Percentiles rank a stretch among this genome's conserved stretches.
These are phyloP conservation scores for Antechinus flavipes DNA, from an alignment of 2,113 vertebrate genomes.

Conservation along the genomic window DNA sequence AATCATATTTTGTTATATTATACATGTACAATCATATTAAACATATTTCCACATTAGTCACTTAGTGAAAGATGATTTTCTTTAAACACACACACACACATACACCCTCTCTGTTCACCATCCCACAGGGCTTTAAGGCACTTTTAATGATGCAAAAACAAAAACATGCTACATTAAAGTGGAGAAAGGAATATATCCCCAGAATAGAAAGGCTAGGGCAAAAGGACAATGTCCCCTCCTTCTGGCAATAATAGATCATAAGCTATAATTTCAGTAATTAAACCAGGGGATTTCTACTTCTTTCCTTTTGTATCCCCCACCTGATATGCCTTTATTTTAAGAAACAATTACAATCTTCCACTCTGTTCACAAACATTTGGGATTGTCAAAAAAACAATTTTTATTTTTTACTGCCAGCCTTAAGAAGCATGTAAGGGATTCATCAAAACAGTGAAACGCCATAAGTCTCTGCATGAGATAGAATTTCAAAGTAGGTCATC, in stretches of 20 bases:
- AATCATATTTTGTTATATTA: too few relatives aligned
- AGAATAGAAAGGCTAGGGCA: not conserved
- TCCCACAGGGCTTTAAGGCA: not conserved
- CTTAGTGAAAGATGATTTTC: too few relatives aligned
- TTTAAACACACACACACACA: not conserved
- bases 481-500: constrained; percentile 83
- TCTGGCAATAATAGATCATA: not conserved
- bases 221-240: not conserved
- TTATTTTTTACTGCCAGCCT: constrained; percentile 29
- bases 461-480: constrained; percentile 75
- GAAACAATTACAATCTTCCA: constrained; percentile 32
- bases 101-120: not conserved
- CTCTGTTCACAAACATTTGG: not conserved
- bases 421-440: constrained; percentile 35
- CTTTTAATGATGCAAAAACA: not conserved
- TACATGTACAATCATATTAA: too few relatives aligned
- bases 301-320: not conserved
- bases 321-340: not conserved
- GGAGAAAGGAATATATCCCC: not conserved
- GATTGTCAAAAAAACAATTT: not conserved
- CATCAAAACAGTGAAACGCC: constrained; percentile 37
- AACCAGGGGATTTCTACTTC: constrained; percentile 33
- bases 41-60: too few relatives aligned
- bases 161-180: not conserved
- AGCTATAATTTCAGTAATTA: not conserved